Conservation (phyloP, 1,140 invertebrate species). For the Penaeus indicus region DNA sequence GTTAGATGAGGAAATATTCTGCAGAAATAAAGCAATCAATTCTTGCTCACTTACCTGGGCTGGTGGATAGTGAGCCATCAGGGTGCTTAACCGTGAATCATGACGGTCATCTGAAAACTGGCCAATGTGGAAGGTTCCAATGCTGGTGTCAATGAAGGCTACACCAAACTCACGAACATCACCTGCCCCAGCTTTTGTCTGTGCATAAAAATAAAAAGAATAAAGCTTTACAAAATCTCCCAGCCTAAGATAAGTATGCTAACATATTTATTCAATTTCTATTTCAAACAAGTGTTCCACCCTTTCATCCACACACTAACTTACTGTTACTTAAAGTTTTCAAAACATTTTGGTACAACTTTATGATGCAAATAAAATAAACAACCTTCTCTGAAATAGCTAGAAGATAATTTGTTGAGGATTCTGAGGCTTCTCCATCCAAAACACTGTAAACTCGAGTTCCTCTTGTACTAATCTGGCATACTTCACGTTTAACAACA, state of each 20-base stretch:
- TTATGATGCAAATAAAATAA: conserved; percentile 17
- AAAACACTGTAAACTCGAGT: conserved; percentile 83
- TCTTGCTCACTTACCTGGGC: conserved; percentile 78
- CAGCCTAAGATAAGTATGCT: too few species aligned
- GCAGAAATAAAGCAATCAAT: neutral
- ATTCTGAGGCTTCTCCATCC: conserved; percentile 77
- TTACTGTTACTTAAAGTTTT: too few species aligned
- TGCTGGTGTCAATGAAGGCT: conserved; percentile 95
- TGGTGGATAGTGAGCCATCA: conserved; percentile 91
- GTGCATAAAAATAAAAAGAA: neutral
- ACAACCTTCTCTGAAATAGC: conserved; percentile 81
- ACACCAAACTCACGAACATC: conserved; percentile 79
- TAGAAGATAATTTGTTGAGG: conserved; percentile 79
- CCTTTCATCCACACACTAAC: too few species aligned
- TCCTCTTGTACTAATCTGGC: conserved; percentile 89
- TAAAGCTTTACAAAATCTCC: neutral
- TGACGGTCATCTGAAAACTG: conserved; percentile 95
- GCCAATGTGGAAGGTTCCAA: conserved; percentile 90
- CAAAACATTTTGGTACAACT: neutral
- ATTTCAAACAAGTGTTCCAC: too few species aligned
- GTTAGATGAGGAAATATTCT: neutral
- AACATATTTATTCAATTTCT: too few species aligned
- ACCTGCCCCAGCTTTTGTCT: conserved; percentile 56
- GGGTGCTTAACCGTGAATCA: conserved; percentile 86
- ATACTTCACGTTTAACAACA: conserved; percentile 93